phyloP scores from a whole-genome alignment of 1,140 invertebrate genomes.

The Drosophila serrata region DNA sequence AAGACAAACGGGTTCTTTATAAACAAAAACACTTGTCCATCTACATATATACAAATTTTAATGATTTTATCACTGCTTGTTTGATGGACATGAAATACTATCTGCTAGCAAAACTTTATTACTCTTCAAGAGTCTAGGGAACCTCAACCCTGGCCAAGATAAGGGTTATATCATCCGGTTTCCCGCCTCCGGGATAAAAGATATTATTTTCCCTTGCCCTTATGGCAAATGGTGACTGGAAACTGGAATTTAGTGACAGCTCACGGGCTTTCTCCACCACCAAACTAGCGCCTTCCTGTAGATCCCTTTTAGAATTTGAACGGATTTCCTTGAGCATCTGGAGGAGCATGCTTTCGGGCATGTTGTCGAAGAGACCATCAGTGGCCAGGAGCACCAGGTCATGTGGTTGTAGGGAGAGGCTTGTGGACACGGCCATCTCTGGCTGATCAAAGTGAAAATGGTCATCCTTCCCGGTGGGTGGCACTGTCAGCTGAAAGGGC shows the following conservation, averaged over 20 bases:
- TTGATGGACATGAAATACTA: conserved; percentile 30
- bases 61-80: conserved; percentile 18
- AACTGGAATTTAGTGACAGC: conserved; percentile 27
- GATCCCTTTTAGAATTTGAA: not conserved
- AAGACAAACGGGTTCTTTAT: not conserved
- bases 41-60: not conserved
- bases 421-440: conserved; percentile 22
- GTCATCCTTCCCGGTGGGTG: conserved; percentile 1
- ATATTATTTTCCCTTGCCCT: conserved; percentile 40
- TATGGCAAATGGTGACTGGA: conserved; percentile 48
- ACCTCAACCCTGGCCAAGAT: conserved; percentile 61
- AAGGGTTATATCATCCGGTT: conserved; percentile 68
- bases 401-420: conserved; percentile 23
- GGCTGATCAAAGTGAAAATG: conserved; percentile 28
- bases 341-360: conserved; percentile 53
- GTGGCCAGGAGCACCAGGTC: conserved; percentile 63
- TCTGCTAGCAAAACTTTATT: not conserved
- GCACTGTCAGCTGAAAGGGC: conserved; percentile 52
- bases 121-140: not conserved
- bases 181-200: conserved; percentile 36
- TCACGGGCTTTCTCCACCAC: conserved; percentile 45
- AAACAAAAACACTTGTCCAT: conserved; percentile 13
- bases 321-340: conserved; percentile 21
- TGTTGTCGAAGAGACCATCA: conserved; percentile 65
- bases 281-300: conserved; percentile 42